Evolutionary conservation across 2,888 invertebrate genomes (phyloP).

Genomic region (Beris morrisii): DNA sequence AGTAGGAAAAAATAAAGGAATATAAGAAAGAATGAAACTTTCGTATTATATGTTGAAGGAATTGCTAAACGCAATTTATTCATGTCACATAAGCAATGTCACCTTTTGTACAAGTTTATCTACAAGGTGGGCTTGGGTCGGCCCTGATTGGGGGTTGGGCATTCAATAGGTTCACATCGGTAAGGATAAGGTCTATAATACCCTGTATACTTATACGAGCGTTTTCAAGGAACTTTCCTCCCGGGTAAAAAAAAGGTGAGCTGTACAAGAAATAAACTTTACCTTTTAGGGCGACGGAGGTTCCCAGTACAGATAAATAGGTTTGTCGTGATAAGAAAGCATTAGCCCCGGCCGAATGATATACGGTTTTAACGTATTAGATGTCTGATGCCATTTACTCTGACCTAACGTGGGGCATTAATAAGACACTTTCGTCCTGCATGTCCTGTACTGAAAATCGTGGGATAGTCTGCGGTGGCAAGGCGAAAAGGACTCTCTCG

Average conservation of each 20-base stretch:
- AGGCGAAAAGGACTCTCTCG: no score
- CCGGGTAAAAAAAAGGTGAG: conserved; percentile 6
- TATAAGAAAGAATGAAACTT: conserved; percentile 26
- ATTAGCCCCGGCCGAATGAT: conserved; percentile 36
- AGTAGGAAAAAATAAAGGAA: conserved; percentile 7
- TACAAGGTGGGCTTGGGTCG: background rate
- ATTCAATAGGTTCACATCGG: no score
- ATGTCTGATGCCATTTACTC: conserved; percentile 37
- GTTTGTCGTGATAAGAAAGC: conserved; percentile 51
- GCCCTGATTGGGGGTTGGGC: no score
- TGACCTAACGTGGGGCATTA: conserved; percentile 29
- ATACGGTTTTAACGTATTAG: conserved; percentile 36
- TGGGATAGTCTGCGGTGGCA: no score
- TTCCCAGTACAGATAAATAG: conserved; percentile 45
- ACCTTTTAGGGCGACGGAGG: conserved; percentile 7
- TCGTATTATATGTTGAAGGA: conserved; percentile 21
- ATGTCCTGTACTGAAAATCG: no score
- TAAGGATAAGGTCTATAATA: no score
- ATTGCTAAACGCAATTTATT: conserved; percentile 33
- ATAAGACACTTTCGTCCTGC: conserved; percentile 22
- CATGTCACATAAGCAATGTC: conserved; percentile 34
- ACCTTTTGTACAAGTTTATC: conserved; percentile 33
- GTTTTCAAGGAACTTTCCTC: no score
- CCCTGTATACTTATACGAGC: no score
- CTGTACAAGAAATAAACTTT: conserved; percentile 25